These are phyloP conservation scores for Pangasius djambal DNA, from an alignment of 2,797 vertebrate genomes.

Conservation along the genomic window DNA sequence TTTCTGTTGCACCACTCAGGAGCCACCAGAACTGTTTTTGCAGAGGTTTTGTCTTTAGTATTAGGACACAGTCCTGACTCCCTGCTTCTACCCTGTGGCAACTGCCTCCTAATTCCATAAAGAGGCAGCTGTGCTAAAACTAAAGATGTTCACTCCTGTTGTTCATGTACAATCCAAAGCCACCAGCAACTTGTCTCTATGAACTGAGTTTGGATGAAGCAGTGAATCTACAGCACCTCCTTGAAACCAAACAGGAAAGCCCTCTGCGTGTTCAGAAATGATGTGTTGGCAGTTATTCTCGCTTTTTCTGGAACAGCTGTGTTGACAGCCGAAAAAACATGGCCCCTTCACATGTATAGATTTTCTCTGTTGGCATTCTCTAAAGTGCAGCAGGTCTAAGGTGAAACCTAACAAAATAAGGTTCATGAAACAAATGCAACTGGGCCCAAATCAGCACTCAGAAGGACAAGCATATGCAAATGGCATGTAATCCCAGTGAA, in stretches of 20 bases:
- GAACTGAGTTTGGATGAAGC: conserved; percentile 27
- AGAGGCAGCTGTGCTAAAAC: conserved; percentile 28
- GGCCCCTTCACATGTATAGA: background rate
- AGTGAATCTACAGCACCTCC: conserved; percentile 25
- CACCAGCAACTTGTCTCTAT: conserved; percentile 6
- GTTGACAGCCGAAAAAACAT: background rate
- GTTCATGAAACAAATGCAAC: background rate
- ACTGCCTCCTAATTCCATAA: background rate
- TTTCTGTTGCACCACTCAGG: background rate
- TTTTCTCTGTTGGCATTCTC: conserved; percentile 14
- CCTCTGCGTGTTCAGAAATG: conserved; percentile 4
- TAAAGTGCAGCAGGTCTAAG: background rate
- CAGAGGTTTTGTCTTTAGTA: background rate
- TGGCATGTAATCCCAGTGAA: background rate
- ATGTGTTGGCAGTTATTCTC: conserved; percentile 12
- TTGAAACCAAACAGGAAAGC: conserved; percentile 30
- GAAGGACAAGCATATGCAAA: background rate
- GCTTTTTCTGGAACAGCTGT: conserved; percentile 6
- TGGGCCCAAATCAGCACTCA: background rate
- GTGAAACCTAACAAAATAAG: background rate
- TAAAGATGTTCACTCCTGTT: conserved; percentile 39
- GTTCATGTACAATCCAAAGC: conserved; percentile 47
- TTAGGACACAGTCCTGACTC: background rate
- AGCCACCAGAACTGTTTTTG: background rate
- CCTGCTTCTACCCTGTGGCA: background rate